A percentile compares a stretch with the other conserved stretches of the same genome.
Evolutionary conservation across 37 sponge, comb jelly and placozoan genomes (phyloP).

Genomic region (Beroe ovata): DNA sequence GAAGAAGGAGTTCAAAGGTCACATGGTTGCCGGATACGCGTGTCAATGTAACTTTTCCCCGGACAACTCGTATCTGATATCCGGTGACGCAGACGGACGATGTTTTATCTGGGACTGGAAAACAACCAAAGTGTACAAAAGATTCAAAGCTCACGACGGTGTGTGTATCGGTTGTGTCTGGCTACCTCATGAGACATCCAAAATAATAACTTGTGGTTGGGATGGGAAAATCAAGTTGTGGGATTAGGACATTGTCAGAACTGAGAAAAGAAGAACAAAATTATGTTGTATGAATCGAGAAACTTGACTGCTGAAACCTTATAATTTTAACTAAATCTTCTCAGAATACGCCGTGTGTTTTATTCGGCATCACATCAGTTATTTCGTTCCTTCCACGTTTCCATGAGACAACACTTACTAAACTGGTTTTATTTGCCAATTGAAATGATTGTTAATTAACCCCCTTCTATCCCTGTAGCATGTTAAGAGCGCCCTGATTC

Average conservation of each 20-base stretch:
- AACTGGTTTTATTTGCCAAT: neutral
- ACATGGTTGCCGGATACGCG: slow-evolving; percentile 99
- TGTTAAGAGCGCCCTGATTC: too few relatives aligned
- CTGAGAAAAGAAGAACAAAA: too few relatives aligned
- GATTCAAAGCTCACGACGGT: slow-evolving; percentile 91
- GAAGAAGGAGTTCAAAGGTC: slow-evolving; percentile 94
- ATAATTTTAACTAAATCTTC: too few relatives aligned
- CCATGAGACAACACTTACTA: too few relatives aligned
- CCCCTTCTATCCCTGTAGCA: neutral
- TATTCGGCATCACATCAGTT: too few relatives aligned
- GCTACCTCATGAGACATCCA: slow-evolving; percentile 97
- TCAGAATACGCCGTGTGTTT: too few relatives aligned
- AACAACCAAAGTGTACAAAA: slow-evolving; percentile 78
- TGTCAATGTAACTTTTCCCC: slow-evolving; percentile 97
- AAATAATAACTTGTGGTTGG: slow-evolving; percentile 96
- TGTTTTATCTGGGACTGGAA: slow-evolving; percentile 98
- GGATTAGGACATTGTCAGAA: too few relatives aligned
- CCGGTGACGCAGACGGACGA: slow-evolving; percentile 92
- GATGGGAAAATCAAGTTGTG: slow-evolving; percentile 95
- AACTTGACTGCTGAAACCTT: too few relatives aligned
- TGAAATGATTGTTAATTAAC: neutral
- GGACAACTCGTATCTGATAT: slow-evolving; percentile 85
- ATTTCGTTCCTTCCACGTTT: too few relatives aligned
- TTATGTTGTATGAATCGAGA: too few relatives aligned
- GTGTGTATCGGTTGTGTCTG: slow-evolving; percentile 95